phyloP scores from a whole-genome alignment of 1,140 invertebrate genomes.

The Hyles vespertilio region DNA sequence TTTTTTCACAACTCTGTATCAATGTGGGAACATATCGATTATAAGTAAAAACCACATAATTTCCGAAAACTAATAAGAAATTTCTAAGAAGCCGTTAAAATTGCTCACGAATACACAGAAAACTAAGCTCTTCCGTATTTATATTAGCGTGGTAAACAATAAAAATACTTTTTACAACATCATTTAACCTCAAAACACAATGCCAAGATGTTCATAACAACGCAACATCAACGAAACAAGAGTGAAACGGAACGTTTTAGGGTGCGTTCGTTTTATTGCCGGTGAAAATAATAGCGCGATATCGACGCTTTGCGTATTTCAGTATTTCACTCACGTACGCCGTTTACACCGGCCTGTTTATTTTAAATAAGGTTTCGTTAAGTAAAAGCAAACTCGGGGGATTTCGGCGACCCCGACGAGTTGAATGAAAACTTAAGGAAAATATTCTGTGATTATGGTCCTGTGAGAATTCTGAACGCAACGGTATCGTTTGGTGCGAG shows the following conservation, averaged over 20 bases:
- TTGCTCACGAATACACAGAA: too few relatives aligned
- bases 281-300: conserved; percentile 50
- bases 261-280: conserved; percentile 39
- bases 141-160: too few relatives aligned
- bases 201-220: conserved; percentile 3
- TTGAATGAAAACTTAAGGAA: conserved; percentile 68
- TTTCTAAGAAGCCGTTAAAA: too few relatives aligned
- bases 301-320: conserved; percentile 55
- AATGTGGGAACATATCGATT: too few relatives aligned
- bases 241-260: conserved; percentile 25
- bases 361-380: conserved; percentile 71
- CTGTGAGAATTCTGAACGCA: conserved; percentile 21
- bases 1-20: too few relatives aligned
- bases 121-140: too few relatives aligned
- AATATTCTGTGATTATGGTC: conserved; percentile 47
- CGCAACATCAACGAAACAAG: conserved; percentile 9
- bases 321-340: conserved; percentile 59
- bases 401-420: conserved; percentile 37
- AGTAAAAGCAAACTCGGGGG: conserved; percentile 67
- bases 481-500: neutral
- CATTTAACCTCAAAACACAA: too few relatives aligned
- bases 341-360: conserved; percentile 68
- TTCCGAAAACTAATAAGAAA: too few relatives aligned
- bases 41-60: too few relatives aligned
- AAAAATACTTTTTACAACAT: too few relatives aligned